Conservation (phyloP, 2,888 invertebrate species). For the Mythimna vitellina region DNA sequence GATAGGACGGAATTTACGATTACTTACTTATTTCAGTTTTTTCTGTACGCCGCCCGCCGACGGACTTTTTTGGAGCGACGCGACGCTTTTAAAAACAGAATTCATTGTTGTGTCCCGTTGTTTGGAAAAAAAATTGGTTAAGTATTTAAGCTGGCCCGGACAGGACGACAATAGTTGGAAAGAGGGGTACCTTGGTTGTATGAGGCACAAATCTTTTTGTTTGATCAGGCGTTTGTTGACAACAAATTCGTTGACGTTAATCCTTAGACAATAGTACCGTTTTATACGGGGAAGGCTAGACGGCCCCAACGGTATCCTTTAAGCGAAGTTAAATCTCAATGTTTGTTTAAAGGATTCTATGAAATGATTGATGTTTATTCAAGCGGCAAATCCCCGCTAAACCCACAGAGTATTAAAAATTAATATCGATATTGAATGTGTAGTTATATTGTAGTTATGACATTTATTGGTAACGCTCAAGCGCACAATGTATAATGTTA, state of each 20-base stretch:
- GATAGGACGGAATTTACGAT: conserved; percentile 82
- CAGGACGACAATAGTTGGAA: conserved; percentile 79
- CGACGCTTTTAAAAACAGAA: conserved; percentile 64
- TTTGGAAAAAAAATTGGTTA: conserved; percentile 71
- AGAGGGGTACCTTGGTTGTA: conserved; percentile 79
- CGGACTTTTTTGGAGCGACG: conserved; percentile 60
- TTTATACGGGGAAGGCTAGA: conserved; percentile 81
- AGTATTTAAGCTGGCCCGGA: conserved; percentile 80
- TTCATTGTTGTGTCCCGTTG: conserved; percentile 69
- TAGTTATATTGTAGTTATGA: conserved; percentile 47
- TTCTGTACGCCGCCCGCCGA: conserved; percentile 38
- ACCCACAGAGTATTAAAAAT: conserved; percentile 54
- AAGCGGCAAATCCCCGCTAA: conserved; percentile 63
- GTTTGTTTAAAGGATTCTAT: conserved; percentile 82
- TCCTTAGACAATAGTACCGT: conserved; percentile 87
- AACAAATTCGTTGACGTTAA: conserved; percentile 90
- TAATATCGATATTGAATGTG: conserved; percentile 48
- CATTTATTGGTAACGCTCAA: conserved; percentile 53
- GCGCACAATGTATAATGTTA: neutral
- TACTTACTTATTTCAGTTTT: conserved; percentile 69
- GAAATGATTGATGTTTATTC: conserved; percentile 73
- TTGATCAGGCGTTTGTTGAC: conserved; percentile 89
- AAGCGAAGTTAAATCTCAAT: conserved; percentile 80
- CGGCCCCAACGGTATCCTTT: conserved; percentile 79
- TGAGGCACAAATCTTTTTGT: conserved; percentile 86